Base-by-base conservation (phyloP, 2,113 vertebrate species). In the Scolopax mira region DNA sequence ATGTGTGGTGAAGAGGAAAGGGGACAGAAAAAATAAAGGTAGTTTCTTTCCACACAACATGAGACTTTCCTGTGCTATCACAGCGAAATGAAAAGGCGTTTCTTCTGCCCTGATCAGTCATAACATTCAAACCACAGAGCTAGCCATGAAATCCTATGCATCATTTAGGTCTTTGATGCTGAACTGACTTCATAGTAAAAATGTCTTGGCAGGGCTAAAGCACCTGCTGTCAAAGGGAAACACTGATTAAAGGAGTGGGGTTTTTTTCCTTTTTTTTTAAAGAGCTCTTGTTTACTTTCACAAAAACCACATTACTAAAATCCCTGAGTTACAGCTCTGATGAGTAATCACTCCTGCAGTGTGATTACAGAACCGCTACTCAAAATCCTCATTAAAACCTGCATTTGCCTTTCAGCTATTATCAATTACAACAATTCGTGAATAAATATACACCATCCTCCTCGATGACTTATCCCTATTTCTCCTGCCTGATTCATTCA, bases 141-240 rank as follows among this genome's bases (percentile, higher is more conserved):
- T 85, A 92, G 94, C 96, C 49, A 9, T 85, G 96, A 96, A 95
- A 97, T 97, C 51, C 87, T 80, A 97, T 41, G 88, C 94, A 95
- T 94, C 96, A 97, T 96, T 98, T 96, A 98, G 71, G 80, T 90
- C 96, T 97, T 97, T 96, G 96, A 97, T 92, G 96, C 92, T 87
- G 84, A 97, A 74, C 80, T 94, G 93, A 97, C 97, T 96, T 97
- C 93, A 95, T 33, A 96, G 89, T 52, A 73, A 96, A 88, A 97
- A 88, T 75, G 92, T 92, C 78, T 92, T 97, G 96, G 92, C 88
- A 93, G 46, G 46, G 42, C 79, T 94, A 71, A 91, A 78, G 66
- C 74, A 88, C 85, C 86, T 95, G 94, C 90, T 97, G 94, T 96
- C 94, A 95, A 94, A 89, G 51, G 67, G 73, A 94, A 96, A 95